A percentile compares a stretch with the other conserved stretches of the same genome.
phyloP scores from a whole-genome alignment of 2,797 vertebrate genomes.

The Amblyraja radiata region DNA sequence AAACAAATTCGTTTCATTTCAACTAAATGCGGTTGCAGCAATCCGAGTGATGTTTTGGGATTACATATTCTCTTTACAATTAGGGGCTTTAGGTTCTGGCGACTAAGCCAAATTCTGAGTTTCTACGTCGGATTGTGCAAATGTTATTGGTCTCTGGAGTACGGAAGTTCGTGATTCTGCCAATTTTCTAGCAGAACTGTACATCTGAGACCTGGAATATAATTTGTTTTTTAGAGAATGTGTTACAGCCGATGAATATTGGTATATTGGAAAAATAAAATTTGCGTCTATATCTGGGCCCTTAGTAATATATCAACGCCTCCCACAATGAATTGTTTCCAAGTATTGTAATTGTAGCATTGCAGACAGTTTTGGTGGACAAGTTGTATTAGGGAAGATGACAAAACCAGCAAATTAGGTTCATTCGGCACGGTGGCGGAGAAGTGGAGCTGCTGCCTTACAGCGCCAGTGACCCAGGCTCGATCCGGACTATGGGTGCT shows the following conservation, averaged over 20 bases:
- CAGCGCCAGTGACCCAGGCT: no score
- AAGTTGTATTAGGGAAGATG: not conserved
- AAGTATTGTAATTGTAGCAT: not conserved
- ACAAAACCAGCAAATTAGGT: not conserved
- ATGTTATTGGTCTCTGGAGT: not conserved
- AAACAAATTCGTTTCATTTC: not conserved
- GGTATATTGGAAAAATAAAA: slow-evolving; percentile 27
- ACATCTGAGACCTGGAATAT: not conserved
- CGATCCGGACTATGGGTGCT: no score
- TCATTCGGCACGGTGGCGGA: no score
- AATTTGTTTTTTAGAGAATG: not conserved
- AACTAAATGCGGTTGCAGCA: not conserved
- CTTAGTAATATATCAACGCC: not conserved
- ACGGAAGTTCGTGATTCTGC: not conserved
- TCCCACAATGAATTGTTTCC: not conserved
- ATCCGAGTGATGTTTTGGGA: not conserved
- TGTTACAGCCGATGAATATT: slow-evolving; percentile 1
- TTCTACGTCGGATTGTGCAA: not conserved
- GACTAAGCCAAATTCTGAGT: slow-evolving; percentile 25
- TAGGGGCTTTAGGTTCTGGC: not conserved
- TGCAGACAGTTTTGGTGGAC: no score
- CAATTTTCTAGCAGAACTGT: slow-evolving; percentile 3
- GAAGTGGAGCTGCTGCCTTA: no score
- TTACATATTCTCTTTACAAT: not conserved
- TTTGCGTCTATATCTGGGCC: not conserved